Base-by-base conservation (phyloP, 2,113 vertebrate species). In the Pycnonotus jocosus region DNA sequence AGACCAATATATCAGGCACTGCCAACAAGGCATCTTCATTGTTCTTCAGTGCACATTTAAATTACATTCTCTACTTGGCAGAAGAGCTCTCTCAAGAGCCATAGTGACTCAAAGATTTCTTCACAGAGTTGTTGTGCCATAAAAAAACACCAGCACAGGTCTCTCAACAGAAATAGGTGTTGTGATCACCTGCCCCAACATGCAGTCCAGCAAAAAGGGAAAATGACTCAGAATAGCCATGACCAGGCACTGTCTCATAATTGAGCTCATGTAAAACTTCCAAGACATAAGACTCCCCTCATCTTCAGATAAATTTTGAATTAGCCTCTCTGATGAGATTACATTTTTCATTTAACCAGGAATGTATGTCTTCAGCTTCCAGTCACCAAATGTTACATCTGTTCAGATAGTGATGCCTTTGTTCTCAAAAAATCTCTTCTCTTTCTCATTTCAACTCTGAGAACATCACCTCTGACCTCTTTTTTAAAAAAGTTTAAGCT, bases 11-110 rank as follows among this genome's bases (percentile, higher is more conserved):
- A 88, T 83, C 76, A 81, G 88, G 23, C 44, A 44, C 37, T 77
- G 60, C 76, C 90, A 94, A 71, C 69, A 78, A 84, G 76, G 83
- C 88, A 94, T 85, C 79, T 93, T 93, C 81, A 38, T 74, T 94
- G 92, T 68, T 96, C 85, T 96, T 90, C 68, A 78, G 51, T 7
- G 22, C 3, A 2, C 48, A 71, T 88, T 90, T 83, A 88, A 78
- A 90, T 40, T 45, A 38, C 72, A 25, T 86, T 86, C 35, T 31
- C 53, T 94, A 81, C 64, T 68, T 64, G 79, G 76, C 72, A 95
- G 30, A 85, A 88, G 35, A 27, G 21, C 42, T 86, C 38, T 78
- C 35, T 28, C 2, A 5, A 91, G 50, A 68, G 64, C 37, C 48
- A 14, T 11, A 35, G 78, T 69, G n/a, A 38, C 27, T 56, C 71